Conservation (phyloP, 2,888 invertebrate species). For the Protodeltote pygarga region DNA sequence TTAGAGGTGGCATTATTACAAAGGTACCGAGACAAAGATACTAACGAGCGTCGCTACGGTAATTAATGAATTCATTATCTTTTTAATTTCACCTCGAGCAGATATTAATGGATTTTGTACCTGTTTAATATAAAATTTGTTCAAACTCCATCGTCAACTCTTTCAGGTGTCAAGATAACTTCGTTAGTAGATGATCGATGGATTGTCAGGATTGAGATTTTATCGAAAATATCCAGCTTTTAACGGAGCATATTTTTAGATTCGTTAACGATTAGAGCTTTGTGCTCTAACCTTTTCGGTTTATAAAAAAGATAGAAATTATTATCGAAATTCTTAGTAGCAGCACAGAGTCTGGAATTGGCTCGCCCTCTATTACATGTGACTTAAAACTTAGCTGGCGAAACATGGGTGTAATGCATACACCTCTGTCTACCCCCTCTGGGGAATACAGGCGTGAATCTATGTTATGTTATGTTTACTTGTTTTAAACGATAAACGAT, state of each 20-base stretch:
- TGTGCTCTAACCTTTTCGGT: slow-evolving; percentile 6
- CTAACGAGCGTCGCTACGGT: slow-evolving; percentile 34
- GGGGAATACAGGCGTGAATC: too few relatives aligned
- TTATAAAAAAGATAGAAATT: slow-evolving; percentile 18
- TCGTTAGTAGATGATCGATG: slow-evolving; percentile 64
- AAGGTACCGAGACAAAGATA: slow-evolving; percentile 40
- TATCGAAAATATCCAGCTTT: slow-evolving; percentile 53
- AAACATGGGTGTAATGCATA: too few relatives aligned
- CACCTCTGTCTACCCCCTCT: too few relatives aligned
- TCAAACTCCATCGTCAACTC: slow-evolving; percentile 53
- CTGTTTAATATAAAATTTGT: slow-evolving; percentile 37
- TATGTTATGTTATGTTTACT: neutral
- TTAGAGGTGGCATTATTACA: slow-evolving; percentile 30
- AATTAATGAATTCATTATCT: slow-evolving; percentile 50
- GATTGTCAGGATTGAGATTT: slow-evolving; percentile 50
- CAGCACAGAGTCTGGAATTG: too few relatives aligned
- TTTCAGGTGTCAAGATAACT: slow-evolving; percentile 56
- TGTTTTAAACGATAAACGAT: neutral
- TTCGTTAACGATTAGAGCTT: slow-evolving; percentile 30
- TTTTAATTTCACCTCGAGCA: slow-evolving; percentile 44
- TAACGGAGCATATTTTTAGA: slow-evolving; percentile 39
- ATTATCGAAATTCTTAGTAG: too few relatives aligned
- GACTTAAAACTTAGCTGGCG: too few relatives aligned
- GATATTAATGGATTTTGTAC: slow-evolving; percentile 43
- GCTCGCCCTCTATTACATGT: neutral